A percentile compares a stretch with the other conserved stretches of the same genome.
phyloP scores from a whole-genome alignment of 2,888 invertebrate genomes.

The Chalcis sispes region DNA sequence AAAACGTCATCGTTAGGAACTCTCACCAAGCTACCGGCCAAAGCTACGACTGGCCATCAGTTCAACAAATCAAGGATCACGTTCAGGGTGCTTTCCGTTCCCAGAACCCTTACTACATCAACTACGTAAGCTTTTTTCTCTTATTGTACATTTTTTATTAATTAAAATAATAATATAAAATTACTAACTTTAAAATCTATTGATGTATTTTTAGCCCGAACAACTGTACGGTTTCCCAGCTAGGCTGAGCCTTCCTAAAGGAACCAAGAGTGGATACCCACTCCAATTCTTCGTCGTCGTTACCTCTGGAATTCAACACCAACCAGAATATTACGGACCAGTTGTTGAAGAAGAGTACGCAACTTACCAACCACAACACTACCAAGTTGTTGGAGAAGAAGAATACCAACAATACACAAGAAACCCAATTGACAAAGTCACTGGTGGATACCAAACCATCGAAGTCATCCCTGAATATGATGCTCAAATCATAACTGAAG shows the following conservation, averaged over 20 bases:
- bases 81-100: constrained; percentile 78
- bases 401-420: constrained; percentile 64
- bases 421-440: constrained; percentile 54
- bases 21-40: constrained; percentile 78
- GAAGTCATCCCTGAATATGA: constrained; percentile 68
- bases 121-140: constrained; percentile 66
- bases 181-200: not conserved
- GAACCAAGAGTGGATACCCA: constrained; percentile 80
- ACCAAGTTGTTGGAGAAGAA: constrained; percentile 64
- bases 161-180: not conserved
- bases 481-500: constrained; percentile 34
- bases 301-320: constrained; percentile 76
- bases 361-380: constrained; percentile 60
- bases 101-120: constrained; percentile 72
- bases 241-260: constrained; percentile 82
- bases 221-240: constrained; percentile 79
- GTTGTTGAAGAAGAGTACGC: constrained; percentile 41
- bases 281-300: constrained; percentile 81
- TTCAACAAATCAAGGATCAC: constrained; percentile 81
- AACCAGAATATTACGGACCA: constrained; percentile 77
- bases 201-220: constrained; percentile 75
- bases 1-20: constrained; percentile 83
- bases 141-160: not conserved
- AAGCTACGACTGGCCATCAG: constrained; percentile 77
- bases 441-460: constrained; percentile 61